phyloP scores from a whole-genome alignment of 1,140 invertebrate genomes.

The Micrasema minimum region DNA sequence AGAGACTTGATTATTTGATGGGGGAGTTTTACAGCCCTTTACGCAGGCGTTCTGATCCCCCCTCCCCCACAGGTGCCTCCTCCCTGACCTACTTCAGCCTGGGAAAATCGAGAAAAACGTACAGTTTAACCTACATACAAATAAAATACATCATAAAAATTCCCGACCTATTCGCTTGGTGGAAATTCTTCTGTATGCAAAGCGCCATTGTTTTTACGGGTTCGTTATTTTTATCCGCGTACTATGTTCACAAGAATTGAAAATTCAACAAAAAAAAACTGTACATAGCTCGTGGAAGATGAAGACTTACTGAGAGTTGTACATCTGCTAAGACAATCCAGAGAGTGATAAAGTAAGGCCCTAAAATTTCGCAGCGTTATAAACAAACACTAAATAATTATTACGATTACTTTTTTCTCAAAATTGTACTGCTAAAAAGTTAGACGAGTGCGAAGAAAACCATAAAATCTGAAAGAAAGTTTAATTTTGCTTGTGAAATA shows the following conservation, averaged over 20 bases:
- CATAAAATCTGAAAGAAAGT: conserved; percentile 10
- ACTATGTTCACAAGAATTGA: conserved; percentile 40
- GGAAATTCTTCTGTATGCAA: conserved; percentile 35
- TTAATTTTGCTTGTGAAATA: background rate
- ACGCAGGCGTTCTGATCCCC: conserved; percentile 9
- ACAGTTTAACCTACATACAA: conserved; percentile 50
- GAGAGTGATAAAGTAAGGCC: too few relatives aligned
- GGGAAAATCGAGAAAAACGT: conserved; percentile 45
- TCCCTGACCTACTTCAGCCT: conserved; percentile 33
- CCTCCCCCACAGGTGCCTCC: background rate
- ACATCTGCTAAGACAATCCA: too few relatives aligned
- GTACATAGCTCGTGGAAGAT: background rate
- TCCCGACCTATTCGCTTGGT: conserved; percentile 19
- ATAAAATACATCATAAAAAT: conserved; percentile 46
- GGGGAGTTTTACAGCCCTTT: conserved; percentile 39
- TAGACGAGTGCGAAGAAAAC: background rate
- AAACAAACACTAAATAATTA: too few relatives aligned
- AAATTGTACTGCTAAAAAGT: background rate
- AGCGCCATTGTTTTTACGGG: conserved; percentile 37
- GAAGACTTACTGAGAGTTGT: conserved; percentile 4
- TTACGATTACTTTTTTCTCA: too few relatives aligned
- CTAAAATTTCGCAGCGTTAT: too few relatives aligned
- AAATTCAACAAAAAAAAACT: conserved; percentile 38
- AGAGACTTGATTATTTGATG: conserved; percentile 46
- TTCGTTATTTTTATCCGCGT: conserved; percentile 35